Percentiles rank a stretch among this genome's conserved stretches.
Evolutionary conservation across 2,113 vertebrate species (phyloP).

Genomic region (Tetrao urogallus): DNA sequence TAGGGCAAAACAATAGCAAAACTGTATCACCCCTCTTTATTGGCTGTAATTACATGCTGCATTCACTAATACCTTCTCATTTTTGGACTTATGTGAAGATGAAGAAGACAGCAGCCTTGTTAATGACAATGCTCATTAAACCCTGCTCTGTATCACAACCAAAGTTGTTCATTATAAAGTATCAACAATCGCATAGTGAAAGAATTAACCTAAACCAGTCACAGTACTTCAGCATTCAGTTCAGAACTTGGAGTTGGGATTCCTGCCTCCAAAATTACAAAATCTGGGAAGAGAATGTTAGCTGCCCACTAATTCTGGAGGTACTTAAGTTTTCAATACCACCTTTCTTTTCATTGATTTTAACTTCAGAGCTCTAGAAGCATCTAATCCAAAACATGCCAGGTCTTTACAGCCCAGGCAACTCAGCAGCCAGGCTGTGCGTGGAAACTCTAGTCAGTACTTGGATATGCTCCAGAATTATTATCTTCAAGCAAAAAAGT

Average conservation of each 20-base stretch:
- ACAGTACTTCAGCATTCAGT: neutral
- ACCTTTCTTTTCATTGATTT: neutral
- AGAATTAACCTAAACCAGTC: neutral
- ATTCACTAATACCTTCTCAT: neutral
- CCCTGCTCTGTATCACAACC: neutral
- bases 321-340: neutral
- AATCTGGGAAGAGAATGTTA: rapidly evolving
- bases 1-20: neutral
- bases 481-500: neutral
- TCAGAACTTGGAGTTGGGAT: neutral
- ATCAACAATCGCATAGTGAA: neutral
- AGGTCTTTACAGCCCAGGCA: neutral
- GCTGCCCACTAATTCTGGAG: neutral
- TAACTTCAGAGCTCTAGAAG: neutral
- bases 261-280: neutral
- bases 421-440: neutral
- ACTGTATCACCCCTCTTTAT: neutral
- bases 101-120: neutral
- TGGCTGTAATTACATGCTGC: neutral
- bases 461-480: neutral
- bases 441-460: neutral
- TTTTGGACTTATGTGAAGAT: neutral
- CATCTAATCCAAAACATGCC: neutral
- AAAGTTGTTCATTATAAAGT: neutral
- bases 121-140: neutral